Evolutionary conservation across 2,113 vertebrate species (phyloP), one percentile per base, ranked within the genome.

Genomic region (Gavialis gangeticus): DNA sequence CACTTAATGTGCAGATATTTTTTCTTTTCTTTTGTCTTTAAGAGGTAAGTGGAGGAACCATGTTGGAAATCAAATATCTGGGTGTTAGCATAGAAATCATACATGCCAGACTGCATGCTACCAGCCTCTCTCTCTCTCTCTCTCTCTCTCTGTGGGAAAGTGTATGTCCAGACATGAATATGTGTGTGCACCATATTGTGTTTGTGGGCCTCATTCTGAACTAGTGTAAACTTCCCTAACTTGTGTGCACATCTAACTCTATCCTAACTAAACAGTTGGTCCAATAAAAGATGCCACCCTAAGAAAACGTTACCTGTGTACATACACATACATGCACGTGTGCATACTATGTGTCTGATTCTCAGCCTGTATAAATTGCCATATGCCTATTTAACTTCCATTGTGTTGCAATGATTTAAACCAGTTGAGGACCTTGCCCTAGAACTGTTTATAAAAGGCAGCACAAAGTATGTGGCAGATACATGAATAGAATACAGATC

Each of bases 1-100:
- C 10, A 30, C 30, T 95, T 89, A 94, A 91, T 69, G 66, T 85
- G 55, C 57, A 97, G 54, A 22, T 83, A 93, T 82, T 87, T 76
- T 57, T 96, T 78, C 58, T 67, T 94, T 86, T 34, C 34, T 34
- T 69, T 86, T 91, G 34, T 62, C 54, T 94, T 95, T 78, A 86
- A 81, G 60, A 95, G 78, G 78, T 90, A 76, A 92, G 62, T 73
- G n/a, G 86, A 91, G 15, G 34, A 46, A 46, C 34, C 34, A 46
- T n/a, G n/a, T 69, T 84, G 78, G 64, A 93, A 86, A 91, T 78
- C 28, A 63, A 82, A 86, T 46, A 76, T 13, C 59, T 3, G 17
- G 27, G 9, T 56, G 8, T 67, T 85, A 60, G 57, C 12, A 37
- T 30, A 71, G 37, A 71, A 71, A 69, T 2, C 9, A 34, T 15